Percentiles rank a stretch among this genome's conserved stretches.
Evolutionary conservation across 1,140 invertebrate species (phyloP).

Genomic region (Eriosoma lanigerum): DNA sequence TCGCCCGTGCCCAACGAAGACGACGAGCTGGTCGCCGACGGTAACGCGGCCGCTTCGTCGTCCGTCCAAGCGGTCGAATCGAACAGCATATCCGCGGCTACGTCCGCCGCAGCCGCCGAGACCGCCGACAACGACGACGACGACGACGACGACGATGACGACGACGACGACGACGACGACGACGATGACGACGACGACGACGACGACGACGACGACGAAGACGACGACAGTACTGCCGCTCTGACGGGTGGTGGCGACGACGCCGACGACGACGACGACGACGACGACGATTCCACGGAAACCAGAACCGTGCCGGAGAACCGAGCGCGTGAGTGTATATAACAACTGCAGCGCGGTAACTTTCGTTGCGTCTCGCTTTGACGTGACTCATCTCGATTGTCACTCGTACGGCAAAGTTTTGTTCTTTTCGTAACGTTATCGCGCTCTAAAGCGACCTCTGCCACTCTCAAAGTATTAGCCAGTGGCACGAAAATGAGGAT

Average conservation of each 20-base stretch:
- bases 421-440: too few relatives aligned
- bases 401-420: too few relatives aligned
- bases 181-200: constrained; percentile 50
- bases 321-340: constrained; percentile 9
- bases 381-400: too few relatives aligned
- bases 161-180: constrained; percentile 8
- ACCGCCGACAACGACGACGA: neutral
- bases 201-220: constrained; percentile 34
- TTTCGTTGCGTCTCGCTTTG: neutral
- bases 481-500: too few relatives aligned
- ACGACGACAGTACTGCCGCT: too few relatives aligned
- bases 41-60: neutral
- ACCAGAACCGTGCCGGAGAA: neutral
- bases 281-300: constrained; percentile 14
- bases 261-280: constrained; percentile 21
- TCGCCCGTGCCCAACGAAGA: constrained; percentile 28
- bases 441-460: too few relatives aligned
- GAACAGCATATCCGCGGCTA: constrained; percentile 14
- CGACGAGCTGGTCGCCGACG: neutral
- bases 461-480: too few relatives aligned
- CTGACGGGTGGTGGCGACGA: too few relatives aligned
- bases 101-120: neutral
- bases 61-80: constrained; percentile 25
- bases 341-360: neutral
- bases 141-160: constrained; percentile 36